A percentile compares a stretch with the other conserved stretches of the same genome.
phyloP scores from a whole-genome alignment of 2,888 invertebrate genomes.

The Xanthorhoe spadicearia region DNA sequence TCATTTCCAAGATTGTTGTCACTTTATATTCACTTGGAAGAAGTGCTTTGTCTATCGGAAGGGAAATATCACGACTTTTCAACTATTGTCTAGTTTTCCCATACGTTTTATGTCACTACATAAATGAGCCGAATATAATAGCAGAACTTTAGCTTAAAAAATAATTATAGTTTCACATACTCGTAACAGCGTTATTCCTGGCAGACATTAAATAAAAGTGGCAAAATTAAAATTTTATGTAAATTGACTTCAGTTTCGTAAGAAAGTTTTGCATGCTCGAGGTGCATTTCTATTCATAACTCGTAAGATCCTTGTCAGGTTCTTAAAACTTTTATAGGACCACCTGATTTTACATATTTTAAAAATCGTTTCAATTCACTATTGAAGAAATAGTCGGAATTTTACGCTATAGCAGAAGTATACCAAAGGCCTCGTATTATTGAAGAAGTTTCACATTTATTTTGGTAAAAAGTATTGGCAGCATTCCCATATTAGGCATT shows the following conservation, averaged over 20 bases:
- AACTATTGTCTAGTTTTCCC: constrained; percentile 36
- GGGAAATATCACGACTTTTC: constrained; percentile 30
- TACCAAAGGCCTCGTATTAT: not conserved
- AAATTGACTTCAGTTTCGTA: too few relatives aligned
- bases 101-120: constrained; percentile 24
- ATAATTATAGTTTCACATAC: constrained; percentile 14
- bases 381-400: too few relatives aligned
- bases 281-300: too few relatives aligned
- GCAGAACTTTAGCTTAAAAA: constrained; percentile 2
- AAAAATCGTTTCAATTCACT: too few relatives aligned
- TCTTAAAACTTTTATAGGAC: too few relatives aligned
- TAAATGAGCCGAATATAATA: constrained; percentile 26
- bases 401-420: not conserved
- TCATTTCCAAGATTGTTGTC: constrained; percentile 48
- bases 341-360: too few relatives aligned
- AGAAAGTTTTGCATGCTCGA: too few relatives aligned
- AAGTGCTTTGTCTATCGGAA: constrained; percentile 28
- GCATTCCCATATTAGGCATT: constrained; percentile 13
- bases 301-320: too few relatives aligned
- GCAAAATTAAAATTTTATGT: too few relatives aligned
- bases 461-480: constrained; percentile 11
- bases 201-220: not conserved
- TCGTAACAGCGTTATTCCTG: not conserved
- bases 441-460: constrained; percentile 10
- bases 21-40: constrained; percentile 22